Conservation (phyloP, 2,888 invertebrate species). For the Rhyacophila evoluta region DNA sequence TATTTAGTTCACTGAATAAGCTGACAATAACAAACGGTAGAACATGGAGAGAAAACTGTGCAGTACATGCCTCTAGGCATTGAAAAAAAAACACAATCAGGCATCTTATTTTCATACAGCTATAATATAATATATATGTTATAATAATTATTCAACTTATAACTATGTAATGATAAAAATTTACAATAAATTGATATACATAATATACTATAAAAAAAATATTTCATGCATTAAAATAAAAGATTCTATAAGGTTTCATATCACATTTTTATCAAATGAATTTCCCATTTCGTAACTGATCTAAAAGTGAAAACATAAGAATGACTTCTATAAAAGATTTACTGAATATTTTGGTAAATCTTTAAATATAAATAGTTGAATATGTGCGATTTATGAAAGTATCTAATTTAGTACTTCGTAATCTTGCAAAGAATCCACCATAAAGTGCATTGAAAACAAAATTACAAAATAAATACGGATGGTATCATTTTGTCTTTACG, state of each 20-base stretch:
- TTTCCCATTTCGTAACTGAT: not conserved
- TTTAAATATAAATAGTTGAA: not conserved
- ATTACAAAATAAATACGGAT: too few species aligned
- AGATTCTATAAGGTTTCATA: conserved; percentile 7
- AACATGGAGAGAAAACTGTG: not conserved
- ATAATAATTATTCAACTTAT: conserved; percentile 18
- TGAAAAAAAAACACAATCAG: not conserved
- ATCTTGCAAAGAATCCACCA: too few species aligned
- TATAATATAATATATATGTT: conserved; percentile 17
- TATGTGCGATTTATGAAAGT: not conserved
- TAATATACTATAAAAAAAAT: not conserved
- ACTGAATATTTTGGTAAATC: not conserved
- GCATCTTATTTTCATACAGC: not conserved
- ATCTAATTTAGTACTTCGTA: too few species aligned
- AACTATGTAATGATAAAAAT: conserved; percentile 18
- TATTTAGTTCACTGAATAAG: not conserved
- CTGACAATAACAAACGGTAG: not conserved
- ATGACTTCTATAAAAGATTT: not conserved
- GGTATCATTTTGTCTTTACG: too few species aligned
- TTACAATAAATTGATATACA: conserved; percentile 19
- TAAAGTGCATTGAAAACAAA: not conserved
- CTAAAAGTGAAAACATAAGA: not conserved
- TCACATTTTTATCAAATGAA: not conserved
- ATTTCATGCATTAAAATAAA: conserved; percentile 3
- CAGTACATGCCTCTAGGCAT: not conserved